These are phyloP conservation scores for Hippoglossus stenolepis DNA, from an alignment of 2,113 vertebrate genomes.

Conservation along the genomic window DNA sequence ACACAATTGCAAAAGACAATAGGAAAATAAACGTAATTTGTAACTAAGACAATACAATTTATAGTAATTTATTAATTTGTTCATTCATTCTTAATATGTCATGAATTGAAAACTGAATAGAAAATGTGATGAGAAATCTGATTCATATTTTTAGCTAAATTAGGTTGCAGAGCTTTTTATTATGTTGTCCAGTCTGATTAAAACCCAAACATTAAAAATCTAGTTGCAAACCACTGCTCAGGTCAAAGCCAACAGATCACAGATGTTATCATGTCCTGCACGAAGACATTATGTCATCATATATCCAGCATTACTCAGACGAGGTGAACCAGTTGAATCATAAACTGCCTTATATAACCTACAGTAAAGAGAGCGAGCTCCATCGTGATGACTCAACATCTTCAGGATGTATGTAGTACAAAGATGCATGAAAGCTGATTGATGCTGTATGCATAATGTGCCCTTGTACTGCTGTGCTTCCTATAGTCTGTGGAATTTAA, in stretches of 20 bases:
- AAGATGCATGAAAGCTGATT: slow-evolving; percentile 50
- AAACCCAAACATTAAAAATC: no score
- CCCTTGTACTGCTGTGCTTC: slow-evolving; percentile 46
- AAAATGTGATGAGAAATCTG: no score
- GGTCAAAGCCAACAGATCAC: no score
- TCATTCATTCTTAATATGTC: not conserved
- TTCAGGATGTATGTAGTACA: slow-evolving; percentile 44
- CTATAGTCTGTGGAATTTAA: slow-evolving; percentile 47
- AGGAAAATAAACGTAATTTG: no score
- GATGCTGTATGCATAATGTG: slow-evolving; percentile 49
- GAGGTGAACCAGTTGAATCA: slow-evolving; percentile 13
- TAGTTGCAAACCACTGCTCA: no score
- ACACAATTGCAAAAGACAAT: no score
- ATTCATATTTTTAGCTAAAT: not conserved
- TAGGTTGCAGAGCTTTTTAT: not conserved
- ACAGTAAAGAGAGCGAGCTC: not conserved
- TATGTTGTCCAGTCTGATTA: no score
- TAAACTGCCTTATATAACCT: slow-evolving; percentile 13
- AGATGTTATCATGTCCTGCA: no score
- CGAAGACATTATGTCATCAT: not conserved
- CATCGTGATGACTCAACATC: slow-evolving; percentile 54
- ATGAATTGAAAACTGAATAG: no score
- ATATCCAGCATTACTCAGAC: slow-evolving; percentile 38
- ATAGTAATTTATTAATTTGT: no score
- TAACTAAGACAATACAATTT: not conserved